Evolutionary conservation across 2,888 invertebrate genomes (phyloP), one percentile per base, ranked within the genome.

Genomic region (Creontiades dilutus): DNA sequence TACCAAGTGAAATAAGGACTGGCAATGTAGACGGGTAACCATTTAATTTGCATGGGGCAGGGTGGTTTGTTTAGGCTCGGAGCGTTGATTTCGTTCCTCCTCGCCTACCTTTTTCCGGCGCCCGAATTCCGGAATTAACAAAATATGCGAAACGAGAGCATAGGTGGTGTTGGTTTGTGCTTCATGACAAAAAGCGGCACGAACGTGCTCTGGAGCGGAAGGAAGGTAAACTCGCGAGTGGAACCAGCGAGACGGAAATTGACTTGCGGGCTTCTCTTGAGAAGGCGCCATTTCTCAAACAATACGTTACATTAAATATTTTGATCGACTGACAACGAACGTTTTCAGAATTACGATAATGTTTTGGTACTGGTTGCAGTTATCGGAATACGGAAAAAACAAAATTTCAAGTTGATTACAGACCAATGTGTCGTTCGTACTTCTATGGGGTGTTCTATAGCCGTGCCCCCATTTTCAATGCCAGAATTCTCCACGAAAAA

Each of bases 1-100:
- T 82, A 47, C 82, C 82, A 82, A 82, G 82, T 47, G 82, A 82
- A 82, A 82, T 82, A 82, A 82, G 82, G 52, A 19, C 82, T 82
- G 13, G 46, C 46, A 46, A 82, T 48, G 27, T 52, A 52, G 82
- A 48, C 46, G 27, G 52, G 52, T 19, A 48, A 82, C 82, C 52
- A 82, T 82, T 82, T 82, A 82, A 82, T 82, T 82, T 82, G 82
- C 82, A 82, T 82, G 82, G 68, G 23, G 19, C 68, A 23, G 68
- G 12, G 23, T 12, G 52, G 82, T 82, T 82, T 82, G 82, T 82
- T 82, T 52, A 82, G 82, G 47, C 48, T 52, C 47, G 48, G 3
- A 48, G 82, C 47, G 82, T 82, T 82, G 47, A 52, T 82, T 82
- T 82, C 82, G 23, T 23, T 12, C 23, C 9, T 19, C 9, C 23